Evolutionary conservation across 2,113 vertebrate genomes (phyloP), one percentile per base, ranked within the genome.

Genomic region (Oreochromis spilurus): DNA sequence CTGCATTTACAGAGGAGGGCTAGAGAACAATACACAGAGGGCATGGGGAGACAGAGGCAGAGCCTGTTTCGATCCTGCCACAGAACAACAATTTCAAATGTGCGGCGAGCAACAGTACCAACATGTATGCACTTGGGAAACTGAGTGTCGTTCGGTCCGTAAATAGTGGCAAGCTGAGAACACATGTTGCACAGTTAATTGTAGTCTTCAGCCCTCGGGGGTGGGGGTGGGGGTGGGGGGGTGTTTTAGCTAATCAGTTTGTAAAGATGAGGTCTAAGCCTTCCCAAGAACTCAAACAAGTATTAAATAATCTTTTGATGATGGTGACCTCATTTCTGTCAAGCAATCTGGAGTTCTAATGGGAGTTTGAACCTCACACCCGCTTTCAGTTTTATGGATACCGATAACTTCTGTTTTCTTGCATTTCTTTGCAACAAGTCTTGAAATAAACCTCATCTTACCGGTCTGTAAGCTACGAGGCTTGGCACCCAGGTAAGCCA

Each of bases 401-500:
- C 40, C 16, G 12, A 45, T 72, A 16, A 72, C n/a, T 70, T 21
- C 40, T 9, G 3, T 6, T 60, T 54, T 43, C 57, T 60, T 60
- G 57, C 26, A 60, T 26, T 13, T 38, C 60, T 34, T 36, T 11
- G 3, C 54, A 67, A 70, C 21, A 40, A 24, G 38, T 14, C 65
- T 43, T 43, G 21, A 72, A 6, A 72, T 48, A 29, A 72, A 11
- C 7, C 6, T 29, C 31, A 7, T 9, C 97, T 97, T 95, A 99
- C 98, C 98, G 62, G 98, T 97, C 94, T 99, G 98, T 90, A 99
- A 96, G 95, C 97, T 98, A 91, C 98, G 96, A 1, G 98, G 98
- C 93, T 99, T 99, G 89, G 98, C 98, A 9, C 98, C 98, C 91
- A 99, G 94, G 93, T 99, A 99, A 0, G 98, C 98, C 92, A 99